Base-by-base conservation (phyloP, 2,888 invertebrate genomes). In the Agonopterix heracliana region DNA sequence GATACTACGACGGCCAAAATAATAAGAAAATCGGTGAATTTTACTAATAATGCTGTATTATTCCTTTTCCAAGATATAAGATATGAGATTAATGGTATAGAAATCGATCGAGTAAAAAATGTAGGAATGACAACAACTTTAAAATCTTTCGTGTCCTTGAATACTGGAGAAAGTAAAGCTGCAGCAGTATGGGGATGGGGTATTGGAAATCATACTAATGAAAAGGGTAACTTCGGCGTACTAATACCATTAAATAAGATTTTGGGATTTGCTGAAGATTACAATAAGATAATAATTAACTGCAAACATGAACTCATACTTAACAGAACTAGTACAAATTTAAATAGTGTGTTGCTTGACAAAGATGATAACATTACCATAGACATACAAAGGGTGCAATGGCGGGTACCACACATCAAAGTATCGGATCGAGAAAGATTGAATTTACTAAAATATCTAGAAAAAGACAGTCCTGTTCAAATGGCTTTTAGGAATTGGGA, bases 271-370 rank as follows among this genome's bases (percentile, higher is more conserved):
- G 56, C 59, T 8, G 60, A 60, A 47, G 57, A 78, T 55, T 78
- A 71, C 51, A 64, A 65, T 41, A 71, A 69, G 60, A 66, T 77
- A 45, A 57, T 75, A 48, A 54, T 77, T 1, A 78, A 78, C 55
- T 64, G 64, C 49, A 71, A 69, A 60, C 75, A 78, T 65, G 76
- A 79, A 57, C 53, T 73, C 38, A 60, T 74, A 40, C 50, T 79
- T n/a, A 59, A 63, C 17, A 56, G 74, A 52, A 58, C 65, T 36
- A 66, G 56, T 11, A 60, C 54, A 8, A 63, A 70, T 47, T 38
- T 56, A 5, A 71, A 75, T 57, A 57, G 60, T 43, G 49, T 68
- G 3, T 52, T 52, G 34, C 13, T 17, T 12, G 49, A 47, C 8
- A 49, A 53, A 14, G 51, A 54, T 43, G 44, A 48, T 10, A 13